Evolutionary conservation across 2,797 vertebrate genomes (phyloP).

Genomic region (Ataeniobius toweri): DNA sequence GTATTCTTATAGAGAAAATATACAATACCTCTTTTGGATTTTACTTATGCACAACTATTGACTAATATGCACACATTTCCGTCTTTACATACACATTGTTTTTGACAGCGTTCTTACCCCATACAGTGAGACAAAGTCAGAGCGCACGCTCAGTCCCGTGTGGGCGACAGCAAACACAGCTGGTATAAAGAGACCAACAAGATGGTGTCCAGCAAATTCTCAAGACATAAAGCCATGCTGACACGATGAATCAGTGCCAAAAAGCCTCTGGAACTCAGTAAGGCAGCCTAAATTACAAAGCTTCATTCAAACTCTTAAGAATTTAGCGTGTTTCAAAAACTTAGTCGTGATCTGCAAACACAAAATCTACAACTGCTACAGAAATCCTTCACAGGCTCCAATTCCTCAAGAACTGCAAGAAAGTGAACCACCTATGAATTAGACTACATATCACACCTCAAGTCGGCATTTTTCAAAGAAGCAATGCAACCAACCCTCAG

Average conservation of each 20-base stretch:
- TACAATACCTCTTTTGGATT: too few species aligned
- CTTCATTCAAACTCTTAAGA: constrained; percentile 5
- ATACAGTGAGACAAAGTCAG: constrained; percentile 26
- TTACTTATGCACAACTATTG: too few species aligned
- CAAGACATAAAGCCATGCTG: constrained; percentile 48
- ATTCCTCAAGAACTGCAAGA: background rate
- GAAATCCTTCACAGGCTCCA: background rate
- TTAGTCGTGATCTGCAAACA: background rate
- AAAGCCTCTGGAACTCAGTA: constrained; percentile 31
- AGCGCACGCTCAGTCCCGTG: constrained; percentile 30
- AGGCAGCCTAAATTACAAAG: constrained; percentile 17
- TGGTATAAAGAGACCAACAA: constrained; percentile 45
- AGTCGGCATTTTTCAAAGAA: constrained; percentile 19
- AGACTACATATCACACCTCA: constrained; percentile 8
- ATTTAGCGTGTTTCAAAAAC: background rate
- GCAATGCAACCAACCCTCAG: background rate
- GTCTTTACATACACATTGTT: too few species aligned
- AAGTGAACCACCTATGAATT: background rate
- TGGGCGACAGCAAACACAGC: constrained; percentile 49
- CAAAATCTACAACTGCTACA: background rate
- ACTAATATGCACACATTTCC: too few species aligned
- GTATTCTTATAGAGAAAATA: too few species aligned
- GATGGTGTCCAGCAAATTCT: constrained; percentile 59
- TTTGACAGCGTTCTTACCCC: too few species aligned
- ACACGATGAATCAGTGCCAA: constrained; percentile 57